These are phyloP conservation scores for Corythucha ciliata DNA, from an alignment of 2,888 invertebrate species.

Conservation along the genomic window DNA sequence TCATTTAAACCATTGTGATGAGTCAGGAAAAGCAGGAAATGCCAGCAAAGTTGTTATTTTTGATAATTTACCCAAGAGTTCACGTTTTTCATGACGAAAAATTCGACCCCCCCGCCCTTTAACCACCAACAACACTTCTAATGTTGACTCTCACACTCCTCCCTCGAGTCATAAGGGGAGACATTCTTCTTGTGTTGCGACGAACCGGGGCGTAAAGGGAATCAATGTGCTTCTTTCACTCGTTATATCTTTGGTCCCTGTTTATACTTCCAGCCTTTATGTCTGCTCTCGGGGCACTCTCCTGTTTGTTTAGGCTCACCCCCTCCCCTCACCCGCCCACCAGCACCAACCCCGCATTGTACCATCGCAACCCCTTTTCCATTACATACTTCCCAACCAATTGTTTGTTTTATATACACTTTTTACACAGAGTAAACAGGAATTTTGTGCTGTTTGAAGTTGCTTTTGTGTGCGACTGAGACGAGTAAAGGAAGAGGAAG, in stretches of 20 bases:
- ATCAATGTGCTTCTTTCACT: constrained; percentile 25
- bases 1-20: too few species aligned
- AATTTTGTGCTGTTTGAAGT: constrained; percentile 17
- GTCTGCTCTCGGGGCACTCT: constrained; percentile 16
- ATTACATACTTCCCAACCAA: constrained; percentile 22
- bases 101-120: too few species aligned
- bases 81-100: too few species aligned
- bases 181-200: too few species aligned
- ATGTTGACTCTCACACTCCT: too few species aligned
- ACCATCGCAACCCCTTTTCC: neutral
- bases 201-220: constrained; percentile 7
- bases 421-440: constrained; percentile 31
- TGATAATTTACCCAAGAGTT: too few species aligned
- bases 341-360: neutral
- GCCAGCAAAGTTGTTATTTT: too few species aligned
- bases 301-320: constrained; percentile 26
- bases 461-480: too few species aligned
- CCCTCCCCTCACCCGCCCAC: constrained; percentile 8
- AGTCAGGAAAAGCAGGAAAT: too few species aligned
- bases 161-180: too few species aligned
- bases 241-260: constrained; percentile 21
- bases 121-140: too few species aligned
- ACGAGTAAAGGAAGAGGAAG: too few species aligned
- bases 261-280: constrained; percentile 24
- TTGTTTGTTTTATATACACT: constrained; percentile 34